Conservation (phyloP, 2,888 invertebrate species). For the Nomada goodeniana region DNA sequence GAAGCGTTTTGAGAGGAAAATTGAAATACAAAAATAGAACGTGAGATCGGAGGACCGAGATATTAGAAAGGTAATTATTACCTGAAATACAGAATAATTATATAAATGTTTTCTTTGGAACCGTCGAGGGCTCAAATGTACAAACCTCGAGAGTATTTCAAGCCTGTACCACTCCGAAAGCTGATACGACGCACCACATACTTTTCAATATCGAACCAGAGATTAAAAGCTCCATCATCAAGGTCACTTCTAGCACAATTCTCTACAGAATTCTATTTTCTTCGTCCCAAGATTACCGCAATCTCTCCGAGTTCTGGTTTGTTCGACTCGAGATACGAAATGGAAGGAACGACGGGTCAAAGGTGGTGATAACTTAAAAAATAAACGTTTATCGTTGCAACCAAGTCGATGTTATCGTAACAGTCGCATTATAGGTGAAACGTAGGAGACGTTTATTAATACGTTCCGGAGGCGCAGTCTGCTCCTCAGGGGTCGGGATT, state of each 20-base stretch:
- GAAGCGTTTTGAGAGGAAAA: too few species aligned
- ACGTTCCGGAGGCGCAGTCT: constrained; percentile 2
- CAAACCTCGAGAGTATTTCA: too few species aligned
- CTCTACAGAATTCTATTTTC: background rate
- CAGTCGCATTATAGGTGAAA: constrained; percentile 47
- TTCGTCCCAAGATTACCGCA: constrained; percentile 1
- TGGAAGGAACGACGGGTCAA: constrained; percentile 34
- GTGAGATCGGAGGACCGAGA: too few species aligned
- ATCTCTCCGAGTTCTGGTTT: background rate
- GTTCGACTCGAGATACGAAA: constrained; percentile 27
- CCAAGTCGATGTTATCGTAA: constrained; percentile 42
- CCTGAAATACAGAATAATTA: too few species aligned
- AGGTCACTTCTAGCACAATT: constrained; percentile 3
- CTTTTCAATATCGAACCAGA: background rate
- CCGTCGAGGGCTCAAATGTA: too few species aligned
- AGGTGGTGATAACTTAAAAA: constrained; percentile 62
- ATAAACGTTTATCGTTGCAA: constrained; percentile 52
- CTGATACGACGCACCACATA: too few species aligned
- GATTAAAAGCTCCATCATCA: background rate
- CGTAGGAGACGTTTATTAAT: constrained; percentile 31
- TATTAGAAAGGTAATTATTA: too few species aligned
- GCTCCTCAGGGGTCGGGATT: constrained; percentile 42
- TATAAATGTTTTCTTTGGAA: too few species aligned
- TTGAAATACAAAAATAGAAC: too few species aligned
- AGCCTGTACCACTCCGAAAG: too few species aligned